A percentile compares a stretch with the other conserved stretches of the same genome.
Conservation (phyloP, 2,113 vertebrate species). For the Centropristis striata region DNA sequence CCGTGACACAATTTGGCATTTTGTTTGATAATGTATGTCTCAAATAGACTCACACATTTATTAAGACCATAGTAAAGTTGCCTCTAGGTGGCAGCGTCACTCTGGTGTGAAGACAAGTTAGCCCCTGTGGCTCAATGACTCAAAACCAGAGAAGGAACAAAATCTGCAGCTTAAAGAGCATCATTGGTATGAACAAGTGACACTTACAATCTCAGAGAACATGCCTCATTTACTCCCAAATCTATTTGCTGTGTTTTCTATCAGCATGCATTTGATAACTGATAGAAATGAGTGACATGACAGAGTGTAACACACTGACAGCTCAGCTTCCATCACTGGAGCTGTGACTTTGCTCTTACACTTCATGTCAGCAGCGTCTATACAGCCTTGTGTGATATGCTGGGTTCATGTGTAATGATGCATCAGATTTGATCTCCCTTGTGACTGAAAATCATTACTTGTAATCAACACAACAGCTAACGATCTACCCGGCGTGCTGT, state of each 20-base stretch:
- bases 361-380: slow-evolving; percentile 7
- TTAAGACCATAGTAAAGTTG: background rate
- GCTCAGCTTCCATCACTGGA: background rate
- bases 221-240: background rate
- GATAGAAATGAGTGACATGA: background rate
- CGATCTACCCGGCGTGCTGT: background rate
- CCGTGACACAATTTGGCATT: background rate
- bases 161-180: background rate
- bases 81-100: slow-evolving; percentile 76
- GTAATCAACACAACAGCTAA: slow-evolving; percentile 36
- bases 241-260: background rate
- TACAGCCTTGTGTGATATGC: background rate
- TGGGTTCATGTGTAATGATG: slow-evolving; percentile 13
- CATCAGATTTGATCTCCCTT: slow-evolving; percentile 6
- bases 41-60: background rate
- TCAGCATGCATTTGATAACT: background rate
- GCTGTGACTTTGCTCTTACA: background rate
- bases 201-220: slow-evolving; percentile 1
- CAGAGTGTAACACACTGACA: slow-evolving; percentile 1
- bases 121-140: slow-evolving; percentile 27
- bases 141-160: slow-evolving; percentile 12
- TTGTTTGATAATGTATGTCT: background rate
- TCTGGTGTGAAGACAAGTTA: slow-evolving; percentile 15
- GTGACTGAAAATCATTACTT: slow-evolving; percentile 15
- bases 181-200: background rate